These are phyloP conservation scores for Hetaerina titia DNA, from an alignment of 2,888 invertebrate genomes.

Conservation along the genomic window DNA sequence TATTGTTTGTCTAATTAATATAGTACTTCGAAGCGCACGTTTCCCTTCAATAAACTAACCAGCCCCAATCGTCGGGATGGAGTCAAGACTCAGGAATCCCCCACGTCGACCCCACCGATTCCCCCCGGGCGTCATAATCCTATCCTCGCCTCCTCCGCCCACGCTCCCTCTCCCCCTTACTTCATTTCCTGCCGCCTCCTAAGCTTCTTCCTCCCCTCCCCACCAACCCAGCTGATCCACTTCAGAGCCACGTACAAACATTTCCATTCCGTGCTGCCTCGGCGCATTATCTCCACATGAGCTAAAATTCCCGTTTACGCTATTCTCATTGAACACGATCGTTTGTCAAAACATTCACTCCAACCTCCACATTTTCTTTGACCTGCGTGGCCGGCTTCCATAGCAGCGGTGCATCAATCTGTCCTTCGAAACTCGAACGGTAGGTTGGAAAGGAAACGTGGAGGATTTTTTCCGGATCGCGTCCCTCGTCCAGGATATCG, in stretches of 20 bases:
- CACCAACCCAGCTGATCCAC: not conserved
- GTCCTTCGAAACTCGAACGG: not conserved
- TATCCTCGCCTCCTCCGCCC: not conserved
- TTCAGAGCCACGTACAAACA: not conserved
- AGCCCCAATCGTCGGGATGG: not conserved
- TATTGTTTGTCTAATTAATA: too few relatives aligned
- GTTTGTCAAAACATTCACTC: not conserved
- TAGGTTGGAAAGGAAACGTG: not conserved
- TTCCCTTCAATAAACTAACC: not conserved
- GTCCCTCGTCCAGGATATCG: not conserved
- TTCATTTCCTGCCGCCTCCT: not conserved
- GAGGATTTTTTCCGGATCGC: not conserved
- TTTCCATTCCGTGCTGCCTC: not conserved
- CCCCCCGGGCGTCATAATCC: not conserved
- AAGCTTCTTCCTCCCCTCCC: not conserved
- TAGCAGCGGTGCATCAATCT: not conserved
- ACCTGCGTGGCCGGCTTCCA: not conserved
- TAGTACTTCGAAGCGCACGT: too few relatives aligned
- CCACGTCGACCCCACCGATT: not conserved
- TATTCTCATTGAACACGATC: not conserved
- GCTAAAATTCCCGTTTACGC: not conserved
- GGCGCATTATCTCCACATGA: not conserved
- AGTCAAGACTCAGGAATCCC: not conserved
- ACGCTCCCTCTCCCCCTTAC: not conserved
- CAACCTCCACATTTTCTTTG: not conserved